Evolutionary conservation across 2,888 invertebrate species (phyloP).

Genomic region (Ormyrus nitidulus): DNA sequence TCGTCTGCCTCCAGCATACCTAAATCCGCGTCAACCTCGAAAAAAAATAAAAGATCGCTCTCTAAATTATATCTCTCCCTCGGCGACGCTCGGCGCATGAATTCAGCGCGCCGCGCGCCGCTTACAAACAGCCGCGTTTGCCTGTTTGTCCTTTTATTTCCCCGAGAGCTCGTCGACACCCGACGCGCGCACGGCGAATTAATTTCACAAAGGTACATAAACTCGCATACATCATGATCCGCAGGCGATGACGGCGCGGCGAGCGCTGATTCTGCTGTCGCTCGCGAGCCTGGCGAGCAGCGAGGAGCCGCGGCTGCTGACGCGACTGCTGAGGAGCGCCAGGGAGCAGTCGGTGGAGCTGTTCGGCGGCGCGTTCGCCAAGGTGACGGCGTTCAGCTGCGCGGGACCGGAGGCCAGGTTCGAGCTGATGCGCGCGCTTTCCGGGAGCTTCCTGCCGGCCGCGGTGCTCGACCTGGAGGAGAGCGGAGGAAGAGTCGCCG

Average conservation of each 20-base stretch:
- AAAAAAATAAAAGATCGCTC: too few relatives aligned
- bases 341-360: neutral
- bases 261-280: neutral
- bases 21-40: too few relatives aligned
- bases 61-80: too few relatives aligned
- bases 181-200: neutral
- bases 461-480: constrained; percentile 15
- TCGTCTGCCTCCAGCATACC: too few relatives aligned
- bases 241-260: neutral
- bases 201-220: neutral
- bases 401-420: neutral
- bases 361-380: constrained; percentile 19
- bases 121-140: too few relatives aligned
- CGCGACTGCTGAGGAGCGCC: neutral
- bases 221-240: neutral
- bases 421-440: constrained; percentile 18
- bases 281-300: too few relatives aligned
- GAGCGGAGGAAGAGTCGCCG: neutral
- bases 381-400: constrained; percentile 33
- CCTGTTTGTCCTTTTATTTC: too few relatives aligned
- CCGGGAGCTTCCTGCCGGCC: neutral
- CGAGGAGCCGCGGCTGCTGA: neutral
- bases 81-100: too few relatives aligned
- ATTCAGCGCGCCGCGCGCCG: too few relatives aligned
- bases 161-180: too few relatives aligned